Evolutionary conservation across 2,888 invertebrate species (phyloP).

Genomic region (Chirona hameri): DNA sequence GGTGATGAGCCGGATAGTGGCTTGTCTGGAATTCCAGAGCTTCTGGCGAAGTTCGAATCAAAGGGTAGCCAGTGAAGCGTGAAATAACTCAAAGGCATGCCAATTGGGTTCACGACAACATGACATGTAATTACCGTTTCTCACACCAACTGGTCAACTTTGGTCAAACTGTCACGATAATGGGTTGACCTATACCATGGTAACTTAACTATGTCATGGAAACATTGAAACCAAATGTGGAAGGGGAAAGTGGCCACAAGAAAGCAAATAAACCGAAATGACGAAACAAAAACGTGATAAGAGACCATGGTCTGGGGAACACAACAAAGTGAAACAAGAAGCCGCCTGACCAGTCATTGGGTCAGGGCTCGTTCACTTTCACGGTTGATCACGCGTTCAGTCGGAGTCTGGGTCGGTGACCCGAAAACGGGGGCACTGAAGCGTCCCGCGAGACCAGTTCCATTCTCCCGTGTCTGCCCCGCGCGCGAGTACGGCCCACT

Average conservation of each 20-base stretch:
- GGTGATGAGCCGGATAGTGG: too few relatives aligned
- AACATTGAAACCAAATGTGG: neutral
- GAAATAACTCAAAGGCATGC: too few relatives aligned
- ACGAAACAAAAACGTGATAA: neutral
- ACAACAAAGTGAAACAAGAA: neutral
- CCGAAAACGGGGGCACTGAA: neutral
- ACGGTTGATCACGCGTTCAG: neutral
- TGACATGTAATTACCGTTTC: too few relatives aligned
- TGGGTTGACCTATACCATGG: neutral
- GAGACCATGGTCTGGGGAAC: too few relatives aligned
- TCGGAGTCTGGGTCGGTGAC: neutral
- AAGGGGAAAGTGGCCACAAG: neutral
- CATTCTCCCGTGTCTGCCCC: too few relatives aligned
- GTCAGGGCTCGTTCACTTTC: neutral
- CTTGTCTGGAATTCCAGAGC: too few relatives aligned
- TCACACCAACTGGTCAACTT: too few relatives aligned
- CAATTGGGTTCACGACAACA: too few relatives aligned
- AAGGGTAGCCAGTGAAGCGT: too few relatives aligned
- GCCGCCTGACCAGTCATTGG: neutral
- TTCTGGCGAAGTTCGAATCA: too few relatives aligned
- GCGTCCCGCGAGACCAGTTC: neutral
- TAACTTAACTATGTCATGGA: neutral
- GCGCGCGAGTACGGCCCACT: too few relatives aligned
- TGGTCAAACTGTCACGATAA: neutral
- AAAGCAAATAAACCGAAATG: too few relatives aligned